A percentile compares a stretch with the other conserved stretches of the same genome.
These are phyloP conservation scores for Calidris pugnax DNA, from an alignment of 2,113 vertebrate genomes.

Conservation along the genomic window DNA sequence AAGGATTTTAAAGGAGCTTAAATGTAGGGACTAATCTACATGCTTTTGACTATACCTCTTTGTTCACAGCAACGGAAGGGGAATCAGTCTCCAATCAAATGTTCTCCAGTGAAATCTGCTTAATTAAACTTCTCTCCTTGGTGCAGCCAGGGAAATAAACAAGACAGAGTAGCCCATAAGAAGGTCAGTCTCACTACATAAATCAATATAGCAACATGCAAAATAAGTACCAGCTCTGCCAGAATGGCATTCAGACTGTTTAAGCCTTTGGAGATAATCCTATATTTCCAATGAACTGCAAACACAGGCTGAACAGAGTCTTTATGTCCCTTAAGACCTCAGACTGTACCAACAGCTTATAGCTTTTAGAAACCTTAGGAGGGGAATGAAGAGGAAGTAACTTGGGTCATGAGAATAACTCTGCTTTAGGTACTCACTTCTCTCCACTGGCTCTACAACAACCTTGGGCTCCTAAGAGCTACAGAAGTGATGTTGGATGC, in stretches of 20 bases:
- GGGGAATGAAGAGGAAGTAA: not conserved
- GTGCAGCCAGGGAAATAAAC: not conserved
- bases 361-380: not conserved
- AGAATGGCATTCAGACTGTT: not conserved
- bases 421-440: not conserved
- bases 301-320: not conserved
- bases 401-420: not conserved
- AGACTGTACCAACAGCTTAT: not conserved
- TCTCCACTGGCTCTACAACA: not conserved
- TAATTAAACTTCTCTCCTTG: conserved; percentile 65
- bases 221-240: not conserved
- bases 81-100: conserved; percentile 72
- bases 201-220: not conserved
- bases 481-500: not conserved
- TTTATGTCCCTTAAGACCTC: not conserved
- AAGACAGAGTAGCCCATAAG: not conserved
- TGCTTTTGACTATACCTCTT: not conserved
- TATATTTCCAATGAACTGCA: not conserved
- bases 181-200: not conserved
- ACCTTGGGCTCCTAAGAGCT: not conserved
- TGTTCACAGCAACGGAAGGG: conserved; percentile 61
- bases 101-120: conserved; percentile 69
- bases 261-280: conserved; percentile 21
- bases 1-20: not conserved
- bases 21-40: not conserved